phyloP scores from a whole-genome alignment of 2,888 invertebrate genomes.

The Plagiodera versicolora region DNA sequence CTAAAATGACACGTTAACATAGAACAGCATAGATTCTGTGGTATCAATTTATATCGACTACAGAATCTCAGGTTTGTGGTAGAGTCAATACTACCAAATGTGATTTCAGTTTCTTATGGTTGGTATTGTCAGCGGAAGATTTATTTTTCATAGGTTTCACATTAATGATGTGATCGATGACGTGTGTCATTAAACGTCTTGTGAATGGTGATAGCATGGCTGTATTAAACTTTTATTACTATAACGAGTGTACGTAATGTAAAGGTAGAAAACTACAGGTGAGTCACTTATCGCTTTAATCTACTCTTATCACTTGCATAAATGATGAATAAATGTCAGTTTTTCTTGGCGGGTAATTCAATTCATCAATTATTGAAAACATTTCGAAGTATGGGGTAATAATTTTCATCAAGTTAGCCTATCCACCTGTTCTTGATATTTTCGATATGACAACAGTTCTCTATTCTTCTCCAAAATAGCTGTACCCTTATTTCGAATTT shows the following conservation, averaged over 20 bases:
- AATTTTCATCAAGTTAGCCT: neutral
- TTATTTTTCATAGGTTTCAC: neutral
- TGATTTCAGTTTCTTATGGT: no score
- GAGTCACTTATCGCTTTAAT: conserved; percentile 33
- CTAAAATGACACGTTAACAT: no score
- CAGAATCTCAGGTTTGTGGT: no score
- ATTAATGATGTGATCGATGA: conserved; percentile 22
- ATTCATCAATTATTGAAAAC: conserved; percentile 7
- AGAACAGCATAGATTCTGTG: no score
- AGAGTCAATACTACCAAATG: no score
- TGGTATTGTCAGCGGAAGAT: neutral
- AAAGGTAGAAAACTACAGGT: conserved; percentile 44
- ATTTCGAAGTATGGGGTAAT: neutral
- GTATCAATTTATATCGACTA: no score
- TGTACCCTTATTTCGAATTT: no score
- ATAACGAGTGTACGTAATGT: conserved; percentile 40
- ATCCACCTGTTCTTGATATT: neutral
- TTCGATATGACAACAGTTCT: neutral
- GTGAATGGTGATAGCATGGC: conserved; percentile 42
- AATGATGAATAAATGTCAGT: conserved; percentile 13
- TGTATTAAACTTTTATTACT: conserved; percentile 29
- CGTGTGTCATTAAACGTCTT: conserved; percentile 39
- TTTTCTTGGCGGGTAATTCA: conserved; percentile 32
- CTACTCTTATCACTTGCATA: conserved; percentile 26
- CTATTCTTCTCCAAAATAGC: no score